Evolutionary conservation across 2,888 invertebrate genomes (phyloP).

Genomic region (Thyatira batis): DNA sequence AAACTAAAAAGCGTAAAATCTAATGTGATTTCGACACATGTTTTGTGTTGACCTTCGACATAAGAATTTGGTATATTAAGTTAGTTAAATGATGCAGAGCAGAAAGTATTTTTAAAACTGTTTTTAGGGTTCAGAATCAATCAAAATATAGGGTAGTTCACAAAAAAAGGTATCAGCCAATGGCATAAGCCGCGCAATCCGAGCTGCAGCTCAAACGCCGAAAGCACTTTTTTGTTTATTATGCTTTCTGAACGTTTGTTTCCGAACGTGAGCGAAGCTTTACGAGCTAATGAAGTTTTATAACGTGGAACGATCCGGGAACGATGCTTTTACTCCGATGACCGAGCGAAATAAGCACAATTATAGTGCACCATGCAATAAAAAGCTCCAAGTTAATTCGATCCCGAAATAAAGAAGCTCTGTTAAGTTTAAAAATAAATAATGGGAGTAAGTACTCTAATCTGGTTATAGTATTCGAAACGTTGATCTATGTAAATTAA

Average conservation of each 20-base stretch:
- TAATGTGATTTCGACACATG: too few relatives aligned
- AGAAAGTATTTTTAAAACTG: too few relatives aligned
- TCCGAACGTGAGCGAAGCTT: neutral
- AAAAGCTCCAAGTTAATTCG: too few relatives aligned
- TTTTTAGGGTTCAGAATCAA: neutral
- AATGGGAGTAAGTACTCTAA: too few relatives aligned
- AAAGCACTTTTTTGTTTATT: neutral
- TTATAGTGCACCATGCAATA: neutral
- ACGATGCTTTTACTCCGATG: neutral
- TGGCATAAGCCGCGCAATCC: neutral
- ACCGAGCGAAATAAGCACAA: neutral
- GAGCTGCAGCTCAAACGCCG: neutral
- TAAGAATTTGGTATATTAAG: too few relatives aligned
- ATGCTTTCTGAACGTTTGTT: neutral
- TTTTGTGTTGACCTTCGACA: too few relatives aligned
- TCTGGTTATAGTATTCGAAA: too few relatives aligned
- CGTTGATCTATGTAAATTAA: too few relatives aligned
- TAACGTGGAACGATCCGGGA: neutral
- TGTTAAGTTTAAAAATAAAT: too few relatives aligned
- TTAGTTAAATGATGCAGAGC: too few relatives aligned
- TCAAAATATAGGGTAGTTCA: neutral
- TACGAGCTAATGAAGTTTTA: neutral
- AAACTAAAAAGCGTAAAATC: too few relatives aligned
- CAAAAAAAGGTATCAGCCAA: neutral
- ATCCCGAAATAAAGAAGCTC: too few relatives aligned